phyloP scores from a whole-genome alignment of 1,140 invertebrate species.

The Lasioglossum baleicum region DNA sequence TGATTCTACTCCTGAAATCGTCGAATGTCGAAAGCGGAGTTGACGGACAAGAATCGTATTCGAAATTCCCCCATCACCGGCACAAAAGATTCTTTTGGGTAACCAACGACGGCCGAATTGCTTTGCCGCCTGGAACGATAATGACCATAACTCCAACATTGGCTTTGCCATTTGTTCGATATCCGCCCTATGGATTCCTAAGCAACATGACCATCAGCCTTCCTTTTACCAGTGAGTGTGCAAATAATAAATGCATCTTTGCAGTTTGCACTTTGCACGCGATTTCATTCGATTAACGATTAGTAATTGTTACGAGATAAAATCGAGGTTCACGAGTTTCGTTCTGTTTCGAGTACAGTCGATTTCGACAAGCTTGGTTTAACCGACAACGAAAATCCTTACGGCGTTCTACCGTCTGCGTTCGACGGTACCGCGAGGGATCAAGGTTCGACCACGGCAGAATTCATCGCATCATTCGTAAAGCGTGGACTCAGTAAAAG shows the following conservation, averaged over 20 bases:
- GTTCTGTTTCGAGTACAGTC: constrained; percentile 81
- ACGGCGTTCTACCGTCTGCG: constrained; percentile 85
- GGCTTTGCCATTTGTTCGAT: constrained; percentile 89
- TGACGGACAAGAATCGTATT: constrained; percentile 11
- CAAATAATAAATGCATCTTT: too few species aligned
- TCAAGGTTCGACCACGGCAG: constrained; percentile 83
- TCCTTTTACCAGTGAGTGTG: constrained; percentile 90
- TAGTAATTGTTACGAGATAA: too few species aligned
- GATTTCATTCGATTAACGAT: too few species aligned
- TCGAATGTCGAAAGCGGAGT: constrained; percentile 1
- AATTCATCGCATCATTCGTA: constrained; percentile 87
- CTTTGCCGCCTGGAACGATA: constrained; percentile 89
- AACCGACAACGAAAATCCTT: constrained; percentile 92
- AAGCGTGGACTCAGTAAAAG: constrained; percentile 84
- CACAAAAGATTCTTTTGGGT: constrained; percentile 91
- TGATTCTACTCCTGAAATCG: constrained; percentile 26
- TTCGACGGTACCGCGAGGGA: constrained; percentile 86
- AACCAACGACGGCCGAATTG: constrained; percentile 89
- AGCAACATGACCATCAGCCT: constrained; percentile 92
- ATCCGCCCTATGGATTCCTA: constrained; percentile 90
- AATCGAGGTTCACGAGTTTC: too few species aligned
- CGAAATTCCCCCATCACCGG: constrained; percentile 82
- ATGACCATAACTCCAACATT: constrained; percentile 90
- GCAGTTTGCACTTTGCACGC: too few species aligned
- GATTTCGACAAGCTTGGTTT: constrained; percentile 90